Conservation (phyloP, 2,797 vertebrate genomes). For the Chelon labrosus region DNA sequence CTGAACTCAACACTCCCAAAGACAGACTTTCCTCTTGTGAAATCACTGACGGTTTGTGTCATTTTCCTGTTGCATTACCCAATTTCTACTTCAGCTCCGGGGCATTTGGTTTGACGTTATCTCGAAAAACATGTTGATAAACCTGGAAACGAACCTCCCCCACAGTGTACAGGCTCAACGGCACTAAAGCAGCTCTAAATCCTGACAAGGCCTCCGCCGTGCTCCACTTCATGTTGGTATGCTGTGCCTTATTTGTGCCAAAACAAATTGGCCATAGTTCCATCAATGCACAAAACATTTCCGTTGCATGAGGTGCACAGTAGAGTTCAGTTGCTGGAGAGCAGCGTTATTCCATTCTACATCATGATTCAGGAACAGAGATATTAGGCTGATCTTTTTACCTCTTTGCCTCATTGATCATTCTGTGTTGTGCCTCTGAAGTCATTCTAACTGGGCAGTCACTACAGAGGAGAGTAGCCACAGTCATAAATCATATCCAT, state of each 20-base stretch:
- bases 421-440: neutral
- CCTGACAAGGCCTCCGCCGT: neutral
- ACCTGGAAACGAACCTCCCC: neutral
- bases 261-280: neutral
- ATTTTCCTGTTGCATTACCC: neutral
- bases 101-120: neutral
- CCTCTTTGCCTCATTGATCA: neutral
- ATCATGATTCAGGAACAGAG: neutral
- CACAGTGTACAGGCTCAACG: neutral
- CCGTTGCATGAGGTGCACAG: neutral
- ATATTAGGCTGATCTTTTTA: neutral
- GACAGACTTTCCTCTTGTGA: neutral
- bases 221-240: neutral
- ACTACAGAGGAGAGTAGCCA: neutral
- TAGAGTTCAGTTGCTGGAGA: neutral
- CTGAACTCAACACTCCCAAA: neutral
- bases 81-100: neutral
- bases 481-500: neutral
- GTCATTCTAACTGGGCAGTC: neutral
- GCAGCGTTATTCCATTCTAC: neutral
- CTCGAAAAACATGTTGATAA: neutral
- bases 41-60: neutral
- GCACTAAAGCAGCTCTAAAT: neutral
- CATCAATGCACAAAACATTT: neutral
- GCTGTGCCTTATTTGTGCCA: neutral